These are phyloP conservation scores for Eclectus roratus DNA, from an alignment of 2,113 vertebrate species.

Conservation along the genomic window DNA sequence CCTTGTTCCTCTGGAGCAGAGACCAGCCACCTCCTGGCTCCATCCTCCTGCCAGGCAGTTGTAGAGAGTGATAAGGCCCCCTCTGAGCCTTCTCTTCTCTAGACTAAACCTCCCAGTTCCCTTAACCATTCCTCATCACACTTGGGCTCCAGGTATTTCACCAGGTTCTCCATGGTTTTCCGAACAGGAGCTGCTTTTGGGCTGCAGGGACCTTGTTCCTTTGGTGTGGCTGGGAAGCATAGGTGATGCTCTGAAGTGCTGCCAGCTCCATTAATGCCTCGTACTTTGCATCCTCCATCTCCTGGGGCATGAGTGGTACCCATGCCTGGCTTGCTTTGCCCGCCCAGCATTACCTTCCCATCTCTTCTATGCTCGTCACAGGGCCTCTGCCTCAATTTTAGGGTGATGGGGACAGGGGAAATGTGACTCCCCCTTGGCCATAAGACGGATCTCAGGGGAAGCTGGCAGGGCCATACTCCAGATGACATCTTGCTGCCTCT, in stretches of 20 bases:
- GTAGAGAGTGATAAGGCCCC: neutral
- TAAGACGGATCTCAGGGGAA: neutral
- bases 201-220: neutral
- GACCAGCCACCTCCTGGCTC: neutral
- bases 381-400: neutral
- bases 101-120: neutral
- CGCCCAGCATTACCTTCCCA: neutral
- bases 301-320: rapidly evolving
- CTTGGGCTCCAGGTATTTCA: neutral
- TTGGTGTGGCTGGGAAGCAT: rapidly evolving
- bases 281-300: neutral
- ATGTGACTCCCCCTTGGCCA: neutral
- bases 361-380: neutral
- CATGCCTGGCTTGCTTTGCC: neutral
- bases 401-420: neutral
- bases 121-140: neutral
- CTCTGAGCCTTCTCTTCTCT: neutral
- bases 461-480: rapidly evolving
- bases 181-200: neutral
- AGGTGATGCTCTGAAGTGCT: rapidly evolving
- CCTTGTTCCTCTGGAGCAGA: neutral
- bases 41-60: neutral
- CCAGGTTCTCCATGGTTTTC: rapidly evolving
- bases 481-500: neutral
- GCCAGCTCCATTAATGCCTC: neutral